phyloP scores from a whole-genome alignment of 1,140 invertebrate genomes.

The Mesaphorura yosii region DNA sequence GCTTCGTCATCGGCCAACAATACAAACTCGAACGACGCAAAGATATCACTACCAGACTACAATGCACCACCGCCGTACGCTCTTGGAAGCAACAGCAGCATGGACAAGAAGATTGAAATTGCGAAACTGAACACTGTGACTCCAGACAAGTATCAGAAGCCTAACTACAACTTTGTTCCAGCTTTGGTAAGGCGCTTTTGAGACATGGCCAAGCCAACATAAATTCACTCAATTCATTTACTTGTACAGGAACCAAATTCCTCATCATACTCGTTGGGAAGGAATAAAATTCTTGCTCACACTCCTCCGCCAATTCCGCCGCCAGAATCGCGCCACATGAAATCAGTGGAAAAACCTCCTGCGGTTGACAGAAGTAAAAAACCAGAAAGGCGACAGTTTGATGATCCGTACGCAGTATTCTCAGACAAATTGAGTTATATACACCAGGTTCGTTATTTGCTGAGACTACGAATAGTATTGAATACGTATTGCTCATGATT shows the following conservation, averaged over 20 bases:
- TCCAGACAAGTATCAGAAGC: not conserved
- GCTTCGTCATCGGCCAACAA: too few relatives aligned
- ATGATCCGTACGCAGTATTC: constrained; percentile 43
- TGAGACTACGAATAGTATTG: constrained; percentile 23
- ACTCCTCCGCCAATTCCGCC: constrained; percentile 18
- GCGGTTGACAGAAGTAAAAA: constrained; percentile 65
- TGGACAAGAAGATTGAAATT: not conserved
- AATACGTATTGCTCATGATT: constrained; percentile 54
- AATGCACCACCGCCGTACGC: constrained; percentile 64
- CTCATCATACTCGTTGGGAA: constrained; percentile 7
- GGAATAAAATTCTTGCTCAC: constrained; percentile 12
- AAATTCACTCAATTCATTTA: not conserved
- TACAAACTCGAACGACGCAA: not conserved
- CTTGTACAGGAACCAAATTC: not conserved
- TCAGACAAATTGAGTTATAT: not conserved
- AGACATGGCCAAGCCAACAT: too few relatives aligned
- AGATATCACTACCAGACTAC: constrained; percentile 38
- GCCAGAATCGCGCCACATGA: constrained; percentile 31
- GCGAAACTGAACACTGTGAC: constrained; percentile 14
- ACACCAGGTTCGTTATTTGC: not conserved
- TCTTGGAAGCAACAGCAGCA: not conserved
- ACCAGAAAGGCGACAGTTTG: constrained; percentile 45
- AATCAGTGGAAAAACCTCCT: constrained; percentile 45
- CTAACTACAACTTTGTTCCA: not conserved
- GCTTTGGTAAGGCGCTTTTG: too few relatives aligned